Percentiles rank a stretch among this genome's conserved stretches.
Conservation (phyloP, 2,113 vertebrate species). For the Halichoeres trimaculatus region DNA sequence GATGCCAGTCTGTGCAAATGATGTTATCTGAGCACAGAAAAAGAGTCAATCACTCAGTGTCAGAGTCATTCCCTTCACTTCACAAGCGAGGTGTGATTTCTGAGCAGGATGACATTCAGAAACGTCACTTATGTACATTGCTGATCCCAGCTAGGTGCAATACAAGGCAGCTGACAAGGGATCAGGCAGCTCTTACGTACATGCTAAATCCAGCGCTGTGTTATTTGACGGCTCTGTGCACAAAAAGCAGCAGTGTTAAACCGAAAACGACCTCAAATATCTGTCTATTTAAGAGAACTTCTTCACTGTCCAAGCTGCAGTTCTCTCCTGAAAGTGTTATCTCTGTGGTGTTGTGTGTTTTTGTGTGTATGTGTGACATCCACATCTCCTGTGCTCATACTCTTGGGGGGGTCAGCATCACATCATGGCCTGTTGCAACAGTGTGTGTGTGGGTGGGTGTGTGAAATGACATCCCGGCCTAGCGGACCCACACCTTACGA, state of each 20-base stretch:
- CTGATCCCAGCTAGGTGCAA: not conserved
- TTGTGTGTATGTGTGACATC: constrained; percentile 22
- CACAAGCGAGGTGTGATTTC: constrained; percentile 40
- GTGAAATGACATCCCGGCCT: constrained; percentile 51
- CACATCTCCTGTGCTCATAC: constrained; percentile 35
- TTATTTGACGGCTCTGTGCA: not conserved
- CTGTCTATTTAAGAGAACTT: not conserved
- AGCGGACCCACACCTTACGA: constrained; percentile 64
- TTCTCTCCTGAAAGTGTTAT: constrained; percentile 4
- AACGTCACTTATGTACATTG: constrained; percentile 44
- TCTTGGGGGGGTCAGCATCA: constrained; percentile 35
- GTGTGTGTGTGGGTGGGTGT: constrained; percentile 26
- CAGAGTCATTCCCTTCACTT: constrained; percentile 52
- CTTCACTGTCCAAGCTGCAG: not conserved
- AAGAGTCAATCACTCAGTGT: constrained; percentile 53
- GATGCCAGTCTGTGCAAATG: constrained; percentile 47
- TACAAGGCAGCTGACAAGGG: not conserved
- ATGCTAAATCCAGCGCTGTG: not conserved
- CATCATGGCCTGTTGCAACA: constrained; percentile 23
- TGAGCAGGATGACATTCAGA: constrained; percentile 56
- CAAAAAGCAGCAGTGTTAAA: constrained; percentile 23
- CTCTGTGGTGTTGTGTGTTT: constrained; percentile 5
- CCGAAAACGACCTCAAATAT: not conserved
- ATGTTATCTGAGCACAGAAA: constrained; percentile 46
- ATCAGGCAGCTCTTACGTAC: not conserved